Conservation (phyloP, 2,113 vertebrate genomes). For the Melanerpes aurifrons region DNA sequence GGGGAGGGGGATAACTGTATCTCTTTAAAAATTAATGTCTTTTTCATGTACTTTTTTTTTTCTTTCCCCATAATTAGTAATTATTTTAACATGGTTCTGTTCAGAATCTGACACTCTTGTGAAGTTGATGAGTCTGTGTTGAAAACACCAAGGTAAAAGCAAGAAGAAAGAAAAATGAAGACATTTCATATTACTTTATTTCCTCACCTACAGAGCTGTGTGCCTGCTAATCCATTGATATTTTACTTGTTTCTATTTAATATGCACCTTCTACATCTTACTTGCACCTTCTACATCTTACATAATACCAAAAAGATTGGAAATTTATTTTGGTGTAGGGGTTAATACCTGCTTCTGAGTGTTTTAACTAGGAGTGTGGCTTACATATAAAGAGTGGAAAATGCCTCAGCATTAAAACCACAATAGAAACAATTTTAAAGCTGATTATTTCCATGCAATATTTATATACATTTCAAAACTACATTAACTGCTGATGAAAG, state of each 20-base stretch:
- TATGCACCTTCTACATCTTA: background rate
- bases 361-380: background rate
- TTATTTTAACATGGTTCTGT: background rate
- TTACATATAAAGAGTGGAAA: background rate
- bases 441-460: conserved; percentile 1
- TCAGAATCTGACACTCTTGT: background rate
- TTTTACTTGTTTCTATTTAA: background rate
- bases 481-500: background rate
- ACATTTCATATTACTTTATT: background rate
- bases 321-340: background rate
- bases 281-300: background rate
- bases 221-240: background rate
- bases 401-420: background rate
- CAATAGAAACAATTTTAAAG: background rate
- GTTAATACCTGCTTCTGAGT: background rate
- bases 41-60: background rate
- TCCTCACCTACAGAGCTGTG: background rate
- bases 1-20: background rate
- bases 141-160: background rate
- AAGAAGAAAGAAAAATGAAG: background rate
- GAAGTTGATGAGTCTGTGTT: background rate
- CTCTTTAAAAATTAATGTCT: background rate
- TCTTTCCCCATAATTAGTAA: background rate
- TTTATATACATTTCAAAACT: background rate
- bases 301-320: background rate